Conservation (phyloP, 2,888 invertebrate genomes). For the Cremastinae sp. region DNA sequence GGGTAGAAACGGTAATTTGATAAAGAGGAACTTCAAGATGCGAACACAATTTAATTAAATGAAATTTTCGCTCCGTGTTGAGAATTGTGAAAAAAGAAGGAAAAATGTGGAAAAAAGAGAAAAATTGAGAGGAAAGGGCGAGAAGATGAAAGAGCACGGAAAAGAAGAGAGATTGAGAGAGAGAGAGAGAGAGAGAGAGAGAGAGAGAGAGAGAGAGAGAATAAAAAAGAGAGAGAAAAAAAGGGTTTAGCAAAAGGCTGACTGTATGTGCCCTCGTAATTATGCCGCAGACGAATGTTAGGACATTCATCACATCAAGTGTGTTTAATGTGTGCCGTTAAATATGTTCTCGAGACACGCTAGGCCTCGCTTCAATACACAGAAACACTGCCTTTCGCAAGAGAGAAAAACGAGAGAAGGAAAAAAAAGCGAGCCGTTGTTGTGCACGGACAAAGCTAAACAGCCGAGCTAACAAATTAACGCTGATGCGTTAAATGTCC, state of each 20-base stretch:
- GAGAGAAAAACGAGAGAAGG: not conserved
- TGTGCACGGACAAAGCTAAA: constrained; percentile 62
- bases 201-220: not conserved
- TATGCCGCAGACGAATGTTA: constrained; percentile 69
- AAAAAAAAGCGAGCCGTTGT: constrained; percentile 11
- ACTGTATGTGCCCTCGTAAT: constrained; percentile 67
- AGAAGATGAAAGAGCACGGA: too few relatives aligned
- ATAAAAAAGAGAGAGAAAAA: constrained; percentile 11
- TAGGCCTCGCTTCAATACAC: constrained; percentile 48
- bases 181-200: not conserved
- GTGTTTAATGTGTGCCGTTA: constrained; percentile 70
- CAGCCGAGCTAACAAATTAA: constrained; percentile 72
- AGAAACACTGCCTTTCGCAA: constrained; percentile 5
- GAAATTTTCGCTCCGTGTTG: too few relatives aligned
- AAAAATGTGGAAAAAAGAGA: too few relatives aligned
- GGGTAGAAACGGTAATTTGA: too few relatives aligned
- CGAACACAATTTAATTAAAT: too few relatives aligned
- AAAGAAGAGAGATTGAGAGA: too few relatives aligned
- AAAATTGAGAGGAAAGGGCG: too few relatives aligned
- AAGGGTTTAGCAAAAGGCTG: constrained; percentile 43
- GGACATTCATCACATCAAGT: constrained; percentile 71
- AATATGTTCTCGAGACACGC: constrained; percentile 70
- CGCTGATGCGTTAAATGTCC: constrained; percentile 70
- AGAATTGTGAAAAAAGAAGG: too few relatives aligned
- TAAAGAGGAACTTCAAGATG: too few relatives aligned